phyloP scores from a whole-genome alignment of 2,113 vertebrate species.

The Electrona antarctica region DNA sequence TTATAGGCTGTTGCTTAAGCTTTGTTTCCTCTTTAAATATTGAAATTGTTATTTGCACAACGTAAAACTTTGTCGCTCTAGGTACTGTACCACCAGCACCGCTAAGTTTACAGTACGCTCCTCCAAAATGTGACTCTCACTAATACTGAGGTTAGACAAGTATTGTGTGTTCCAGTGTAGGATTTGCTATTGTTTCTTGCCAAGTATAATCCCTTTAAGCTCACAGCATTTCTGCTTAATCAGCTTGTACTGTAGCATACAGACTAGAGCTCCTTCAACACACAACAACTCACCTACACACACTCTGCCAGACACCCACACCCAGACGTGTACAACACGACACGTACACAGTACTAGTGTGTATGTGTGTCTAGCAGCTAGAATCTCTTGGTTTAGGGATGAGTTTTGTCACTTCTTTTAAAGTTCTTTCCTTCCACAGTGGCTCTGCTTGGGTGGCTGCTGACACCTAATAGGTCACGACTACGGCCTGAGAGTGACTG shows the following conservation, averaged over 20 bases:
- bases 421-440: constrained; percentile 20
- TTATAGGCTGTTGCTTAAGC: no score
- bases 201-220: neutral
- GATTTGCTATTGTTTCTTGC: no score
- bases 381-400: constrained; percentile 6
- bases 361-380: neutral
- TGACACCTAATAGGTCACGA: constrained; percentile 26
- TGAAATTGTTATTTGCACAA: no score
- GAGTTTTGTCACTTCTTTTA: constrained; percentile 18
- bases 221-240: constrained; percentile 13
- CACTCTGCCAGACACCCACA: neutral
- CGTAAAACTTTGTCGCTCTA: no score
- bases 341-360: neutral
- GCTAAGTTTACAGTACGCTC: no score
- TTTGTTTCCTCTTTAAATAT: no score
- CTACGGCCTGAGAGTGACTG: constrained; percentile 28
- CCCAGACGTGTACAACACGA: neutral
- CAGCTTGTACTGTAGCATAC: constrained; percentile 9
- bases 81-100: no score
- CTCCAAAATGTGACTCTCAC: no score
- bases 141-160: no score
- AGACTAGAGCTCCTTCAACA: neutral
- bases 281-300: no score
- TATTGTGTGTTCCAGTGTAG: no score
- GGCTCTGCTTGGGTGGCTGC: constrained; percentile 23